Base-by-base conservation (phyloP, 1,140 invertebrate species). In the Cotesia vestalis region DNA sequence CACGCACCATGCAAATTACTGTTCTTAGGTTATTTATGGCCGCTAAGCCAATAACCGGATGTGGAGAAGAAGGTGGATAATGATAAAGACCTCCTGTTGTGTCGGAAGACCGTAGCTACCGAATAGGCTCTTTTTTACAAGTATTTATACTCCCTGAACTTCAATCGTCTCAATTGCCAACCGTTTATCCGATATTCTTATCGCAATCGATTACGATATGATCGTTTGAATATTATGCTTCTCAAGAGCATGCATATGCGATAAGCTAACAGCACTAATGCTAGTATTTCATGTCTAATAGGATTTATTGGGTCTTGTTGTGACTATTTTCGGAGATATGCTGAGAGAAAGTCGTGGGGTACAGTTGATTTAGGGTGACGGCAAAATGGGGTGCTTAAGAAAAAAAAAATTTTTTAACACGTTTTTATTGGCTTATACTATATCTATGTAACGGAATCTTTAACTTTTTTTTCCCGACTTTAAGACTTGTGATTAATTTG, bases 1-100 rank as follows among this genome's bases (percentile, higher is more conserved):
- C 77, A 78, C 73, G 79, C 77, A 74, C 73, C 75, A 77, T 78
- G 78, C 76, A 75, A 78, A 81, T 60, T 62, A 62, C 20, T n/a
- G 36, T n/a, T 59, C 36, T 63, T 69, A 55, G 17, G 72, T 76
- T 73, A 71, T 77, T 75, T 76, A 75, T 66, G 69, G 57, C 61
- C 68, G 59, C 57, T 73, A 63, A 74, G 70, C 75, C 66, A 76
- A 76, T 78, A 75, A 69, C 53, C 60, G 66, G 40, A 66, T 68
- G 55, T 63, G 62, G 57, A 73, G 69, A 61, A 74, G 66, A 69
- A 73, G 34, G 62, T 36, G 70, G 64, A 46, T 46, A 11, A 46
- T 46, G 75, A 73, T 74, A 72, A 71, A 79, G 77, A 79, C 74
- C 79, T 77, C 78, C 78, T 64, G 66, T 59, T 36, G 78, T 52